Percentiles rank a stretch among this genome's conserved stretches.
Evolutionary conservation across 2,888 invertebrate species (phyloP).

Genomic region (Acanthosepion esculentum): DNA sequence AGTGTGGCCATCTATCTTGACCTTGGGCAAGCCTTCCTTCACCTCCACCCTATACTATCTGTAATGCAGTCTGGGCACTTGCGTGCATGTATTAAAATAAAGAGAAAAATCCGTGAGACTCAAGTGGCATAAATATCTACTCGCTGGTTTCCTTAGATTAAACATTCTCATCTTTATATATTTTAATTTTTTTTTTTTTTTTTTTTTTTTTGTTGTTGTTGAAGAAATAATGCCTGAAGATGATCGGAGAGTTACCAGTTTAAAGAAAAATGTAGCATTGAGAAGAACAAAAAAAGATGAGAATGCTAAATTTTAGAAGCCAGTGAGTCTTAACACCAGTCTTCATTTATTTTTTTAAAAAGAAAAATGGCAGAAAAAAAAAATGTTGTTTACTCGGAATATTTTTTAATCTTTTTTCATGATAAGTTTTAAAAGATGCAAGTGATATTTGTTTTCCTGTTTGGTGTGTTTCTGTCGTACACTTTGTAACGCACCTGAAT

Average conservation of each 20-base stretch:
- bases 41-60: background rate
- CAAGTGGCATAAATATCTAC: background rate
- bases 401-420: background rate
- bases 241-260: background rate
- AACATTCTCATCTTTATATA: background rate
- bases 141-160: background rate
- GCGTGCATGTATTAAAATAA: background rate
- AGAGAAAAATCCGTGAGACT: background rate
- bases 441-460: too few relatives aligned
- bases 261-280: background rate
- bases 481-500: background rate
- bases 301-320: background rate
- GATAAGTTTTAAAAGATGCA: background rate
- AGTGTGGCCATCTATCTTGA: background rate
- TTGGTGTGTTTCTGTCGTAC: background rate
- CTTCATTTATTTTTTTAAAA: background rate
- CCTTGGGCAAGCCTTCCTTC: background rate
- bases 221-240: background rate
- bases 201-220: background rate
- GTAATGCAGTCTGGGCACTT: background rate
- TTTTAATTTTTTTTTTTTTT: background rate
- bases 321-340: background rate
- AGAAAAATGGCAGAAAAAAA: too few relatives aligned
- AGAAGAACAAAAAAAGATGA: constrained; percentile 17
- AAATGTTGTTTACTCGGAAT: too few relatives aligned